Evolutionary conservation across 2,113 vertebrate genomes (phyloP).

Genomic region (Petrocephalus microphthalmus): DNA sequence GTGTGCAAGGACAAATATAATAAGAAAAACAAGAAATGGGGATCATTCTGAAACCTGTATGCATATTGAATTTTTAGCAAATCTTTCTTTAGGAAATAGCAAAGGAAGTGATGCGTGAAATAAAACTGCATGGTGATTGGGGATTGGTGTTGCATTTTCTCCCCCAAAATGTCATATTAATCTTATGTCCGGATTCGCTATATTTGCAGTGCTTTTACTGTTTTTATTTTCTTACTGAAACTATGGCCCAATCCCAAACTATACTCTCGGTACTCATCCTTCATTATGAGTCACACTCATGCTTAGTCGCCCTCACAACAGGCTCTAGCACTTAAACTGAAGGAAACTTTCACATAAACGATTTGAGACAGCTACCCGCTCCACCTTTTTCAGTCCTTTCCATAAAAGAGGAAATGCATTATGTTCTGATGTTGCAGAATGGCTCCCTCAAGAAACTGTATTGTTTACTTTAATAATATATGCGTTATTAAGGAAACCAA

Average conservation of each 20-base stretch:
- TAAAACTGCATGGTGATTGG: not conserved
- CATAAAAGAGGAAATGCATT: too few relatives aligned
- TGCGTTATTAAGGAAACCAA: too few relatives aligned
- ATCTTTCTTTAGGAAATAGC: not conserved
- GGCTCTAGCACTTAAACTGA: too few relatives aligned
- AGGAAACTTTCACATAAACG: too few relatives aligned
- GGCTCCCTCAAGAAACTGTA: too few relatives aligned
- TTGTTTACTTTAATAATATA: too few relatives aligned
- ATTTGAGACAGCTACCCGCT: too few relatives aligned
- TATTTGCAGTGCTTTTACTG: not conserved
- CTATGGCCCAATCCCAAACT: not conserved
- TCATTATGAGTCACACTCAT: too few relatives aligned
- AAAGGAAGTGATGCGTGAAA: slow-evolving; percentile 1
- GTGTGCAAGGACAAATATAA: not conserved
- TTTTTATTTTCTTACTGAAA: not conserved
- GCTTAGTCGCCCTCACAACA: too few relatives aligned
- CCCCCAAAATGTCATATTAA: not conserved
- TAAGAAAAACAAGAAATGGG: not conserved
- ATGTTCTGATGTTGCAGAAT: too few relatives aligned
- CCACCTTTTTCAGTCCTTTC: too few relatives aligned
- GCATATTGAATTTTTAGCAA: not conserved
- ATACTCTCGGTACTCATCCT: too few relatives aligned
- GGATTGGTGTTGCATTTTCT: not conserved
- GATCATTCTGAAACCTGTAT: not conserved
- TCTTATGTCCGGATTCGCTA: not conserved